Base-by-base conservation (phyloP, 2,797 vertebrate genomes). In the Phoeniculus purpureus region DNA sequence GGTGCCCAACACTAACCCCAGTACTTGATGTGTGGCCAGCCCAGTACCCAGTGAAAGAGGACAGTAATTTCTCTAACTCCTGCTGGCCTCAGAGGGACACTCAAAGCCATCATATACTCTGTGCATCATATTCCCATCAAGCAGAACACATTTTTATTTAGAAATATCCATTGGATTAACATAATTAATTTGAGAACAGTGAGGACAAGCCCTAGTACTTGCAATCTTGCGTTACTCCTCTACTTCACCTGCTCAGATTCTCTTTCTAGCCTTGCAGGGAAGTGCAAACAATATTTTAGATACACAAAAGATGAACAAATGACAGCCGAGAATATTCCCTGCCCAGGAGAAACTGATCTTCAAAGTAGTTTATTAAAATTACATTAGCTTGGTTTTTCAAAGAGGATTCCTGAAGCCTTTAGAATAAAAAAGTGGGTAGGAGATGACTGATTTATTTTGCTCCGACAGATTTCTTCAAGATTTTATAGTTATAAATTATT, bases 401-500 rank as follows among this genome's bases (percentile, higher is more conserved):
- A 58, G 34, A 68, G 23, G 76, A 77, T 75, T 67, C 76, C 37
- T 32, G 59, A 10, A 27, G 23, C 26, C 48, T 93, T 56, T 11
- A 83, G 43, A 85, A 48, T 51, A 81, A 87, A 74, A 62, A 31
- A 8, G 52, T 60, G 11, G 56, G 59, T 91, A 67, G 32, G 62
- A 78, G 37, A 81, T 12, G 31, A 66, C 59, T 56, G 47, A 76
- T 81, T 89, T 89, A 59, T 59, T 85, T 45, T 73, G 60, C 48
- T 79, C 55, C 82, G 76, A 68, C 5, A 6, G 43, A 67, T 80
- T 81, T 81, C 32, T 52, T 61, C 29, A 71, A 43, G 47, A 51
- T 60, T 81, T 79, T 78, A 59, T 6, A 34, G 64, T 29, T 85
- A 89, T 59, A 60, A 85, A 90, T 87, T 32, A 86, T 66, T 78